phyloP scores from a whole-genome alignment of 2,797 vertebrate species.

The Mionectes olivaceus region DNA sequence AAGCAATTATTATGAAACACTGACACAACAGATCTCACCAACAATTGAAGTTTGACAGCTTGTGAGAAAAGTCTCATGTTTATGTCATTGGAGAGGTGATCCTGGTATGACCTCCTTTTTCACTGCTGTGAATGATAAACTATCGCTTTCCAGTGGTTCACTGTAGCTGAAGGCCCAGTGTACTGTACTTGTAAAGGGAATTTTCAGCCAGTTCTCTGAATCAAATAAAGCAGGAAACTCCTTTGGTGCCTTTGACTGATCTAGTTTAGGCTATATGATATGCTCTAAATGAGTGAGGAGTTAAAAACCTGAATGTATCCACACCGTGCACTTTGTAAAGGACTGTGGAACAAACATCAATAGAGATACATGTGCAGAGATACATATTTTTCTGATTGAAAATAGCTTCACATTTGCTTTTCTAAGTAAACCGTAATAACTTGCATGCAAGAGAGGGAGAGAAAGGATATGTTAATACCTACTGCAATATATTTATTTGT shows the following conservation, averaged over 20 bases:
- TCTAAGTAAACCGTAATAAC: neutral
- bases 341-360: neutral
- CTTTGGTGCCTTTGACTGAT: constrained; percentile 38
- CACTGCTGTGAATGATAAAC: constrained; percentile 62
- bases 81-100: constrained; percentile 68
- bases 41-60: constrained; percentile 71
- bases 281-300: neutral
- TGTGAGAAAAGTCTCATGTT: constrained; percentile 69
- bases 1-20: constrained; percentile 73
- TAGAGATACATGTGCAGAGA: neutral
- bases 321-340: neutral
- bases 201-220: constrained; percentile 44
- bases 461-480: neutral
- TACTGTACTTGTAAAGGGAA: constrained; percentile 13
- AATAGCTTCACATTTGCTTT: neutral
- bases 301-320: neutral
- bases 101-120: constrained; percentile 65
- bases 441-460: neutral
- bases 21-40: constrained; percentile 71
- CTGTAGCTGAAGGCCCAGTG: constrained; percentile 39
- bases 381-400: neutral
- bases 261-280: neutral
- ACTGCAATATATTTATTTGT: neutral
- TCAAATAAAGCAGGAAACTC: constrained; percentile 31
- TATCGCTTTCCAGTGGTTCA: neutral